Evolutionary conservation across 2,797 vertebrate species (phyloP), one percentile per base, ranked within the genome.

Genomic region (Prionace glauca): DNA sequence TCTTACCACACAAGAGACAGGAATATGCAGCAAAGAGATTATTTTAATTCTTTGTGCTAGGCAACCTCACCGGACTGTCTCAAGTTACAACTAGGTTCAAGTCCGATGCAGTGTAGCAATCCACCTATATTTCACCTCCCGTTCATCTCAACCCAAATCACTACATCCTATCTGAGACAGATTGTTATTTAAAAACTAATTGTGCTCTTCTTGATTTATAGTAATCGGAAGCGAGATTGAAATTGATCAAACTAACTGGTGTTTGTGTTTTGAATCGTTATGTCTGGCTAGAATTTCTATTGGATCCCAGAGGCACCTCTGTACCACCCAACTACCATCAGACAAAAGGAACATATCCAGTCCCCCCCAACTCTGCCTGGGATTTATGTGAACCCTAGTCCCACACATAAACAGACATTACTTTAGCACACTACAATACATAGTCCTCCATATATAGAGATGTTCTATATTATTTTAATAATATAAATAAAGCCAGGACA

Each of bases 401-500:
- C 93, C 60, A 95, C 62, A 95, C 50, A 95, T 77, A 50, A 95
- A 95, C 71, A 60, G 29, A 74, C 71, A 95, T 95, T 56, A 41
- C 56, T 95, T 95, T 77, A 77, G 45, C 71, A 95, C 71, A 72
- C 92, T 94, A 50, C 36, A 94, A 94, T 72, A 94, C 22, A 56
- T 3, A 56, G 71, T 56, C 71, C 93, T 95, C 93, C 71, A 50
- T 77, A 56, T 95, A 77, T 50, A 95, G 93, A 94, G 71, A 74
- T 95, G 26, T 95, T 56, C 41, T 95, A 77, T 77, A 74, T 95
- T 95, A 95, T 95, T 77, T 67, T 92, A 92, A 92, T 69, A 92
- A 95, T 74, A 72, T 56, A 95, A 94, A 45, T 94, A 74, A 94
- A 95, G 41, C 69, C 93, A 74, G 93, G 71, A 74, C 71, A 32